These are phyloP conservation scores for Eubasilissa splendida DNA, from an alignment of 2,888 invertebrate species.

Conservation along the genomic window DNA sequence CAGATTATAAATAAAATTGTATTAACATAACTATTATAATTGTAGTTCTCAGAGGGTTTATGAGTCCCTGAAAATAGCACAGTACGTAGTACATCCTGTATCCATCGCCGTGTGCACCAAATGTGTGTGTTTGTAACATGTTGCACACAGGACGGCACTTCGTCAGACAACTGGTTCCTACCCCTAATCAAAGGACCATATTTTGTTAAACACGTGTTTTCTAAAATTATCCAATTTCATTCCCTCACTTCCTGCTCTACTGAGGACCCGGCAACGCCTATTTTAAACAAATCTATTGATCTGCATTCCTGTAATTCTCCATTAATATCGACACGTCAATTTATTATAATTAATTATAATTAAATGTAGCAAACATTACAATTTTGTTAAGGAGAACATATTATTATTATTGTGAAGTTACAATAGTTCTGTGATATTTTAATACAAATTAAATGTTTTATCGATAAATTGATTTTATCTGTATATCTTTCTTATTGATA, in stretches of 20 bases:
- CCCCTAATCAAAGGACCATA: conserved; percentile 27
- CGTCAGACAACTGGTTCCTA: background rate
- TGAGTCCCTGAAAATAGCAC: conserved; percentile 1
- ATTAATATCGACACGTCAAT: background rate
- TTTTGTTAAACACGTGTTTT: conserved; percentile 55
- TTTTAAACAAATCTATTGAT: conserved; percentile 16
- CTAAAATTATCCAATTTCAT: conserved; percentile 50
- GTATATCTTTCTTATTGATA: too few relatives aligned
- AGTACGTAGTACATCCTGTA: conserved; percentile 10
- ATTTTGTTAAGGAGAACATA: too few relatives aligned
- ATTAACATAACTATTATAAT: background rate
- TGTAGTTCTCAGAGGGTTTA: background rate
- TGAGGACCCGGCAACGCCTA: conserved; percentile 6
- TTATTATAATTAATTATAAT: too few relatives aligned
- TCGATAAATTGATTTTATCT: too few relatives aligned
- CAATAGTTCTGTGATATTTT: too few relatives aligned
- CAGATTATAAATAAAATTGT: too few relatives aligned
- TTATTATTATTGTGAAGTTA: too few relatives aligned
- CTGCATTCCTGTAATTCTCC: background rate
- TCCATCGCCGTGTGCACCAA: conserved; percentile 12
- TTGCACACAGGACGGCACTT: background rate
- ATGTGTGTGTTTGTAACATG: conserved; percentile 19
- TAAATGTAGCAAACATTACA: too few relatives aligned
- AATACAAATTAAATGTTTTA: too few relatives aligned
- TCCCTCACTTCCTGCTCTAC: conserved; percentile 42